Base-by-base conservation (phyloP, 2,888 invertebrate genomes). In the Oscheius sp. region DNA sequence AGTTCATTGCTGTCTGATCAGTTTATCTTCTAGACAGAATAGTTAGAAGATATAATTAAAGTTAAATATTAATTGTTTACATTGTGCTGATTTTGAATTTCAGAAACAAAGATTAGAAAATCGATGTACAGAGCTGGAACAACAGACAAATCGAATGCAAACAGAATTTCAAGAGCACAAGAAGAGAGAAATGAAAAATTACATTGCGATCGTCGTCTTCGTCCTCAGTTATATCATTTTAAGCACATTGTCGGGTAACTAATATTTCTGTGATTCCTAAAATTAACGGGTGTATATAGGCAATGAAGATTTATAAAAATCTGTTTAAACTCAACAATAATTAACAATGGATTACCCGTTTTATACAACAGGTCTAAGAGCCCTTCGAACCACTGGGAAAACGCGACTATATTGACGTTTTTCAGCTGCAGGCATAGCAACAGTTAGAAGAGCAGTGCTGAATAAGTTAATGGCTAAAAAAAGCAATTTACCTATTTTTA, bases 71-170 rank as follows among this genome's bases (percentile, higher is more conserved):
- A n/a, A n/a, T n/a, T n/a, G n/a, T n/a, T n/a, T n/a, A n/a, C n/a
- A n/a, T n/a, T n/a, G n/a, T n/a, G n/a, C n/a, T n/a, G n/a, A n/a
- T n/a, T n/a, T n/a, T n/a, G n/a, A n/a, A n/a, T 36, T 64, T 5
- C 26, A 64, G 64, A 64, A 64, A 9, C 64, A 64, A 38, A 50
- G 64, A 9, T 28, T 64, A 17, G 64, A 64, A 41, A 51, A 50
- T 36, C 49, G 49, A 9, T 64, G 64, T 26, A 41, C 33, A 38
- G 64, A 64, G 51, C 41, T 62, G 49, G 62, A 64, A 26, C 50
- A 64, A 24, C 64, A 50, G 50, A 51, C 17, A 20, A 64, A 64
- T 28, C 24, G 51, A 33, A 32, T 50, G 12, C 41, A 38, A 24
- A 45, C 38, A 17, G 51, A 64, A 33, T 24, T 50, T 6, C 38